A percentile compares a stretch with the other conserved stretches of the same genome.
Conservation (phyloP, 2,797 vertebrate genomes). For the Taeniopygia guttata region DNA sequence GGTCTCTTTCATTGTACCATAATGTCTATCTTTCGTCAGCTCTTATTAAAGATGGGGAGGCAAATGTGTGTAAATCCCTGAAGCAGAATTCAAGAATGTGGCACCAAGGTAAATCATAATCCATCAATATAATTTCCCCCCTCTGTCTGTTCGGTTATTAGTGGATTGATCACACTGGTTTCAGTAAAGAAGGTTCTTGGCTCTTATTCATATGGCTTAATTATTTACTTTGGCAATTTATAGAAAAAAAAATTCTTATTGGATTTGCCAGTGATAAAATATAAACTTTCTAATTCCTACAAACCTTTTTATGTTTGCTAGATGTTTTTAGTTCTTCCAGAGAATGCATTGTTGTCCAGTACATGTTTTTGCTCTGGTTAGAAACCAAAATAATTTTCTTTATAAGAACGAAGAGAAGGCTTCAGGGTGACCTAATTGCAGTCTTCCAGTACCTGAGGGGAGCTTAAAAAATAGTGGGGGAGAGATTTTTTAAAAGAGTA, state of each 20-base stretch:
- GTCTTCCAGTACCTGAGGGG: background rate
- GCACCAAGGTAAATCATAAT: background rate
- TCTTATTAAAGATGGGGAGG: background rate
- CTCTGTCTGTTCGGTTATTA: background rate
- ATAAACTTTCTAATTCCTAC: background rate
- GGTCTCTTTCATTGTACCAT: background rate
- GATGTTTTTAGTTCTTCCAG: background rate
- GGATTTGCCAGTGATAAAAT: background rate
- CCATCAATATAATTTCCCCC: background rate
- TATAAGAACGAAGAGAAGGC: background rate
- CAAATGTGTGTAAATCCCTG: background rate
- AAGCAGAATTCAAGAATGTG: background rate
- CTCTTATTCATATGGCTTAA: background rate
- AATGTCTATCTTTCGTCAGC: background rate
- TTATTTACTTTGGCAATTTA: background rate
- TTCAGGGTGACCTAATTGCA: background rate
- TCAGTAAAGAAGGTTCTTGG: background rate
- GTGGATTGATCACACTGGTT: background rate
- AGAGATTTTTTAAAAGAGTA: background rate
- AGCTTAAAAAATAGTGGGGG: background rate
- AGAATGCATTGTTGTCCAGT: background rate
- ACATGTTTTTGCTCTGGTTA: background rate
- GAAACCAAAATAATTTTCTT: background rate
- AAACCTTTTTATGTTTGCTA: background rate
- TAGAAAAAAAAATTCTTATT: background rate